Evolutionary conservation across 2,888 invertebrate genomes (phyloP), one percentile per base, ranked within the genome.

Genomic region (Neoitamus cyanurus): DNA sequence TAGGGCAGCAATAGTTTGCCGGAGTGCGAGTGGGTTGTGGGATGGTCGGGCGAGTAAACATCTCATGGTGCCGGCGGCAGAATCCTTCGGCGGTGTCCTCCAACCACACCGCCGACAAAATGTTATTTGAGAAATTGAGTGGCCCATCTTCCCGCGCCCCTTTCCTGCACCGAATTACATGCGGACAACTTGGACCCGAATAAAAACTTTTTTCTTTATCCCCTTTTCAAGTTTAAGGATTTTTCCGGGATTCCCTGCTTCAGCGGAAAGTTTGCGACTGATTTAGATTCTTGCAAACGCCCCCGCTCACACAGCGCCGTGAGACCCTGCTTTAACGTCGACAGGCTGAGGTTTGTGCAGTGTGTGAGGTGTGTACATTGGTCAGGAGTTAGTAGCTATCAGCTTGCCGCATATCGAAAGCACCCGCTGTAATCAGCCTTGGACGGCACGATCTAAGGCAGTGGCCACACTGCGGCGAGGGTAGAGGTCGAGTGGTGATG

Each of bases 171-270:
- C 70, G 70, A 9, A 20, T 58, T 58, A 58, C 7, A 70, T 78
- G 48, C 78, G 58, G 78, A 31, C 78, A 78, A 31, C 11, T 48
- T n/a, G 15, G 31, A 77, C 46, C 4, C 9, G 69, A 28, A 69
- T n/a, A n/a, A 70, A 78, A 78, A 78, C 0, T 31, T 78, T 78
- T 78, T 78, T 58, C 48, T 9, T 48, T 78, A 78, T 77, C 78
- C 58, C 58, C 34, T 48, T 78, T 78, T 78, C 78, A 78, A 78
- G 78, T 78, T 78, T 78, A 78, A 78, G 58, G 28, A 48, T 31
- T 78, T 78, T 48, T n/a, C 46, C 25, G 2, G 31, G 70, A 69
- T 69, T 69, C 69, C 30, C 7, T 11, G n/a, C 7, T 70, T 70
- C 9, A 70, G 70, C 11, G 7, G 0, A n/a, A 34, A 34, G 31